Evolutionary conservation across 1,140 invertebrate species (phyloP).

Genomic region (Dendrolimus punctatus): DNA sequence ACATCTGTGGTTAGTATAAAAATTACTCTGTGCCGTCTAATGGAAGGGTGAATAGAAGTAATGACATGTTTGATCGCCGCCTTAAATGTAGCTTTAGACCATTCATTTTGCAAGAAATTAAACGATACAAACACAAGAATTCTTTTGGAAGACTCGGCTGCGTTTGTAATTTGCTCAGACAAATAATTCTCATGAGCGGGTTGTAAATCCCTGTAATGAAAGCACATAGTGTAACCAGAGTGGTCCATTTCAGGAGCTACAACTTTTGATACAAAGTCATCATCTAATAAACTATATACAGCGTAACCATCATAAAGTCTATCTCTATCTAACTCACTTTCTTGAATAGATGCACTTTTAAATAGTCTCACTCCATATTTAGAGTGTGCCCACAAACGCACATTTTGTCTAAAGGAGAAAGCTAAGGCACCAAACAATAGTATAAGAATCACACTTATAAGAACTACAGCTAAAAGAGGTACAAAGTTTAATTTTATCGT

Average conservation of each 20-base stretch:
- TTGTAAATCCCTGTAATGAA: conserved; percentile 83
- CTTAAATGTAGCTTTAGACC: conserved; percentile 81
- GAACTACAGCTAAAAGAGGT: conserved; percentile 81
- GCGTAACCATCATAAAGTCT: conserved; percentile 90
- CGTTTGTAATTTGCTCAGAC: conserved; percentile 84
- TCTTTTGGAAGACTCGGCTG: conserved; percentile 81
- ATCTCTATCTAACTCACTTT: conserved; percentile 81
- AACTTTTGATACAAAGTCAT: conserved; percentile 85
- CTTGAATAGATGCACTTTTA: conserved; percentile 79
- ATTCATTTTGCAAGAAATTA: conserved; percentile 82
- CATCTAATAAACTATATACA: conserved; percentile 90
- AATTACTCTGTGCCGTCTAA: conserved; percentile 80
- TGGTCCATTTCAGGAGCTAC: conserved; percentile 87
- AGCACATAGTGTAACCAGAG: conserved; percentile 79
- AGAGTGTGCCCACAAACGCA: conserved; percentile 82
- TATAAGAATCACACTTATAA: conserved; percentile 81
- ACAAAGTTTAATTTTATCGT: conserved; percentile 75
- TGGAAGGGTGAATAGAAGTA: conserved; percentile 74
- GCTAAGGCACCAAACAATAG: conserved; percentile 79
- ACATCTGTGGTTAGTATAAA: conserved; percentile 82
- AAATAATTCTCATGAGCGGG: conserved; percentile 80
- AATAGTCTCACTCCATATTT: conserved; percentile 84
- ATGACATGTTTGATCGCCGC: conserved; percentile 82
- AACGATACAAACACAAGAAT: conserved; percentile 83
- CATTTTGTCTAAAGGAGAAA: conserved; percentile 84